These are phyloP conservation scores for Poecile atricapillus DNA, from an alignment of 2,113 vertebrate species.

Conservation along the genomic window DNA sequence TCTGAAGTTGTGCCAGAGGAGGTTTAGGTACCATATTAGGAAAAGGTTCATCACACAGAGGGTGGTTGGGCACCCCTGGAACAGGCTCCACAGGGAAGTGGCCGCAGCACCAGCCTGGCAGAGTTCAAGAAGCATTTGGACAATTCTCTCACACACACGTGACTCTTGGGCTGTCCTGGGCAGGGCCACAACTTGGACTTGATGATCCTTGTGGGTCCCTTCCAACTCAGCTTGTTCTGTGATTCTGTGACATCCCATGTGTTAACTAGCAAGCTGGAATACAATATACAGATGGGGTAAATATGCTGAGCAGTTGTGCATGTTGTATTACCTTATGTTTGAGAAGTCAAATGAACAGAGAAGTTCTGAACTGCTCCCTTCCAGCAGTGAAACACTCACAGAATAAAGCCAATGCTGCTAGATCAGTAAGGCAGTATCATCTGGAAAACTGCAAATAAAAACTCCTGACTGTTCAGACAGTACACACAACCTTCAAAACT, in stretches of 20 bases:
- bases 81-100: background rate
- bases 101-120: background rate
- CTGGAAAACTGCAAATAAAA: background rate
- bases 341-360: background rate
- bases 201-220: background rate
- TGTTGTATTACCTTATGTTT: background rate
- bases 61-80: background rate
- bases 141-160: background rate
- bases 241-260: background rate
- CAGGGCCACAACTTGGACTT: background rate
- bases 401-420: background rate
- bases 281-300: background rate
- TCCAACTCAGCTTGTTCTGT: background rate
- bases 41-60: background rate
- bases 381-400: background rate
- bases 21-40: background rate
- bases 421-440: background rate
- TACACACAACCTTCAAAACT: background rate
- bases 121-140: background rate
- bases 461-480: background rate
- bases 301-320: background rate
- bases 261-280: background rate
- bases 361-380: background rate
- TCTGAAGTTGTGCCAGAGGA: background rate
- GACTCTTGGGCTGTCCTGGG: background rate